Evolutionary conservation across 2,113 vertebrate species (phyloP).

Genomic region (Xiphorhynchus elegans): DNA sequence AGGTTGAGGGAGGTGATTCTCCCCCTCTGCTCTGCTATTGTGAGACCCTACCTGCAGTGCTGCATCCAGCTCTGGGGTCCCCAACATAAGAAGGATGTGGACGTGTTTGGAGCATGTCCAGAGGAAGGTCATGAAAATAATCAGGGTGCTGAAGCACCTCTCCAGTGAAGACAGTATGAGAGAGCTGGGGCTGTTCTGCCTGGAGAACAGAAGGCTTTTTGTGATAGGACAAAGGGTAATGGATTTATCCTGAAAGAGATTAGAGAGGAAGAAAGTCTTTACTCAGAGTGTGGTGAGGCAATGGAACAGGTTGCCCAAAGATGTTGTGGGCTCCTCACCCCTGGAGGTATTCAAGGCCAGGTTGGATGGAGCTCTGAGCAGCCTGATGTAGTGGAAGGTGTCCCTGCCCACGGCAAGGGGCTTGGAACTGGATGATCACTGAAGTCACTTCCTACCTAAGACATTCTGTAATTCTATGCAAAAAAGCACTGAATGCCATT

Average conservation of each 20-base stretch:
- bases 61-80: not conserved
- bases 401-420: not conserved
- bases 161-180: not conserved
- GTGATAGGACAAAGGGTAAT: not conserved
- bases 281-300: not conserved
- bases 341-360: not conserved
- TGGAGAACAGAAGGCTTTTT: not conserved
- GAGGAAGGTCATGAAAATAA: not conserved
- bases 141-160: not conserved
- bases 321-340: not conserved
- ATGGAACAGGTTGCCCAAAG: not conserved
- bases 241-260: not conserved
- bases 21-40: fast-evolving
- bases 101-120: not conserved
- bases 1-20: not conserved
- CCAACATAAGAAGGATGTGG: not conserved
- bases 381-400: not conserved
- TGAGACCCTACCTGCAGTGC: not conserved
- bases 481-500: not conserved
- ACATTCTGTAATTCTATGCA: not conserved
- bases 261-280: not conserved
- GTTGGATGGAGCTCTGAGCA: not conserved
- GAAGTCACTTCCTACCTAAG: not conserved
- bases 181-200: not conserved
- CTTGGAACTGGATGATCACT: not conserved